A percentile compares a stretch with the other conserved stretches of the same genome.
Conservation (phyloP, 2,888 invertebrate species). For the Therioaphis trifolii region DNA sequence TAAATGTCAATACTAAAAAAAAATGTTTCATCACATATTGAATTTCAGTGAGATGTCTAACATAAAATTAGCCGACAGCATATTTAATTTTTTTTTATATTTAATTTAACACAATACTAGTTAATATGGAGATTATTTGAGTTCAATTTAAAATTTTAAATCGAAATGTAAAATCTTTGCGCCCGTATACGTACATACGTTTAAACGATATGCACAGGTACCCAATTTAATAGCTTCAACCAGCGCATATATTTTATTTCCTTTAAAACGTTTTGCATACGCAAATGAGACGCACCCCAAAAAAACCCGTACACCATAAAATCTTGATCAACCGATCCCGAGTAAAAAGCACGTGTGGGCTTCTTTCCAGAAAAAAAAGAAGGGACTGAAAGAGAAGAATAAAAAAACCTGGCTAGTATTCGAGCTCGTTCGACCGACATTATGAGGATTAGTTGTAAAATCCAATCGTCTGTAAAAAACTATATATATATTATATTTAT, state of each 20-base stretch:
- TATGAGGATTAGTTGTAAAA: constrained; percentile 58
- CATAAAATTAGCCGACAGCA: constrained; percentile 23
- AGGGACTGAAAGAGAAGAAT: not conserved
- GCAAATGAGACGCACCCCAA: constrained; percentile 35
- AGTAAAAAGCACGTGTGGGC: constrained; percentile 49
- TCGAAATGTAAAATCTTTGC: constrained; percentile 40
- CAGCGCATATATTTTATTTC: constrained; percentile 35
- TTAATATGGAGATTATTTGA: constrained; percentile 24
- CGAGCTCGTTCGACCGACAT: constrained; percentile 57
- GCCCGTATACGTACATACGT: not conserved
- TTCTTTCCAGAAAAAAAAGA: constrained; percentile 38
- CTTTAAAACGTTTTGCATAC: constrained; percentile 47
- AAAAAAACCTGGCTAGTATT: constrained; percentile 52
- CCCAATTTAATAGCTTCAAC: constrained; percentile 43
- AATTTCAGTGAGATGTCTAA: no score
- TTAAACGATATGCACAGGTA: not conserved
- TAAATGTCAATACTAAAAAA: no score
- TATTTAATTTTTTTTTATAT: no score
- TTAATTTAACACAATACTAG: constrained; percentile 30
- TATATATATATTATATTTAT: not conserved
- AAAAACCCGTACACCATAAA: constrained; percentile 42
- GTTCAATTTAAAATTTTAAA: constrained; percentile 55
- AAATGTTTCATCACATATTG: no score
- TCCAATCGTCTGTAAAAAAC: constrained; percentile 52
- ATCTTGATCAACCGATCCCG: constrained; percentile 56